phyloP scores from a whole-genome alignment of 2,888 invertebrate genomes.

The Brachylomia viminalis region DNA sequence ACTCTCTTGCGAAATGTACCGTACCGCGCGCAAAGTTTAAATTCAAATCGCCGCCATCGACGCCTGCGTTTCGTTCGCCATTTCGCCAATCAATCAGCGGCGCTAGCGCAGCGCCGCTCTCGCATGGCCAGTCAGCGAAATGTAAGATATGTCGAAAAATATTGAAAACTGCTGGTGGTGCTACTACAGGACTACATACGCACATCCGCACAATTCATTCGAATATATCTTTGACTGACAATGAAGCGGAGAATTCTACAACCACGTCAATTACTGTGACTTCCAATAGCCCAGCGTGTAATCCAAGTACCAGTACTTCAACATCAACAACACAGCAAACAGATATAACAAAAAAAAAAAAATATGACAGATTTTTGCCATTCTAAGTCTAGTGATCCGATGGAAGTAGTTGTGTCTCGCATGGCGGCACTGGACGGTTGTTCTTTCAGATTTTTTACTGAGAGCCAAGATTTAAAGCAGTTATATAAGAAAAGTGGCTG shows the following conservation, averaged over 20 bases:
- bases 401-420: slow-evolving; percentile 4
- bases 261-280: too few relatives aligned
- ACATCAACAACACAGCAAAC: background rate
- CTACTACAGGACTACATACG: slow-evolving; percentile 7
- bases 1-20: too few relatives aligned
- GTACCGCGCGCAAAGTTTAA: too few relatives aligned
- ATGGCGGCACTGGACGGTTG: slow-evolving; percentile 9
- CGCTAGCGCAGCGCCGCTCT: too few relatives aligned
- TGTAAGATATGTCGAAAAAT: slow-evolving; percentile 11
- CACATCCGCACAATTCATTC: background rate
- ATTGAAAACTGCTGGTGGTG: slow-evolving; percentile 5
- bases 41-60: too few relatives aligned
- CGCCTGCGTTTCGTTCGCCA: too few relatives aligned
- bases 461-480: slow-evolving; percentile 2
- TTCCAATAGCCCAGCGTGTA: too few relatives aligned
- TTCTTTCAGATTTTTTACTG: background rate
- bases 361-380: slow-evolving; percentile 1
- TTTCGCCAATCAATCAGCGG: too few relatives aligned
- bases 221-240: background rate
- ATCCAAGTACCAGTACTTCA: too few relatives aligned
- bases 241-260: background rate
- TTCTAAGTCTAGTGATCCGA: background rate
- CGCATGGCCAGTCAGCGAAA: slow-evolving; percentile 11
- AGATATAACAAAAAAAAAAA: background rate
- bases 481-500: slow-evolving; percentile 8